A percentile compares a stretch with the other conserved stretches of the same genome.
Evolutionary conservation across 2,797 vertebrate species (phyloP).

Genomic region (Bradypus variegatus): DNA sequence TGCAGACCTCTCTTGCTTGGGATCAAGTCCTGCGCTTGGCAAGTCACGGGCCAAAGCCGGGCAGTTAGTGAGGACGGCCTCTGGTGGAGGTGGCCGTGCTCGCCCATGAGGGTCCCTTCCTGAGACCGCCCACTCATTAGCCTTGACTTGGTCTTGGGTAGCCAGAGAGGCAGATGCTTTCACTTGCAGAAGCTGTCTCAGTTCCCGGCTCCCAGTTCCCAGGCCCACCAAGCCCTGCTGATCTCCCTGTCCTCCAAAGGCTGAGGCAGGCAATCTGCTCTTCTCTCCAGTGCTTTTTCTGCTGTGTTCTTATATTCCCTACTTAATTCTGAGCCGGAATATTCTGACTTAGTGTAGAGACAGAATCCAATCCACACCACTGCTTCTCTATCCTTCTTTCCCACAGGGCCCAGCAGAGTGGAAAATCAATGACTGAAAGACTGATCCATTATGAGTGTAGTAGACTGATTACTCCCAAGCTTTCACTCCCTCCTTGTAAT

Average conservation of each 20-base stretch:
- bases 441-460: not conserved
- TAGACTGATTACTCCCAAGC: not conserved
- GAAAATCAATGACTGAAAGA: not conserved
- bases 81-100: not conserved
- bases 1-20: not conserved
- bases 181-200: not conserved
- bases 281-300: not conserved
- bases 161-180: not conserved
- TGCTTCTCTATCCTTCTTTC: not conserved
- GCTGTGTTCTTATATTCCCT: not conserved
- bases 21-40: not conserved
- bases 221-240: not conserved
- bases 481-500: not conserved
- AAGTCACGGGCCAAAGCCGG: not conserved
- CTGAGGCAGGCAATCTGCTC: fast-evolving
- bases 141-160: not conserved
- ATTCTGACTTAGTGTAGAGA: not conserved
- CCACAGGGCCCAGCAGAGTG: not conserved
- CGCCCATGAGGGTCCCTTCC: fast-evolving
- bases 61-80: not conserved
- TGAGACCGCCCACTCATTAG: not conserved
- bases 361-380: not conserved
- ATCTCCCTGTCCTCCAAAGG: not conserved
- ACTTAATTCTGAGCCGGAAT: not conserved
- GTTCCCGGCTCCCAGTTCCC: not conserved